Percentiles rank a stretch among this genome's conserved stretches.
phyloP scores from a whole-genome alignment of 2,888 invertebrate species.

The Patella pellucida region DNA sequence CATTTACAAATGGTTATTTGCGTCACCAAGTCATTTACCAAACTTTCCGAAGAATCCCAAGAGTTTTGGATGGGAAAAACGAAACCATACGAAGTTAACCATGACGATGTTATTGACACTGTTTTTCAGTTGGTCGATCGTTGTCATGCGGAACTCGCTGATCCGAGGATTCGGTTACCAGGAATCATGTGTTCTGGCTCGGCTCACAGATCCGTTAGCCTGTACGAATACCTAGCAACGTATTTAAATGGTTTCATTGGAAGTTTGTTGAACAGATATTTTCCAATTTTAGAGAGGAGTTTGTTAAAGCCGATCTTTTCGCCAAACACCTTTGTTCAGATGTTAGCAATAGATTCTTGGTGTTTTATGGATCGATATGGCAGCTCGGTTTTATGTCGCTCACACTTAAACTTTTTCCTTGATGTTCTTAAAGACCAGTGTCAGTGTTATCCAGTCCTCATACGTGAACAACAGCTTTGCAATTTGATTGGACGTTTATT shows the following conservation, averaged over 20 bases:
- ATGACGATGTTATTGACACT: not conserved
- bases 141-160: not conserved
- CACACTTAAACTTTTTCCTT: not conserved
- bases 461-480: not conserved
- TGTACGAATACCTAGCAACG: constrained; percentile 57
- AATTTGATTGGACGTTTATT: not conserved
- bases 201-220: constrained; percentile 27
- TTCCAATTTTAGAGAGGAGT: constrained; percentile 47
- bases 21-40: not conserved
- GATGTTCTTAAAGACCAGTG: not conserved
- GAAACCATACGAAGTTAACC: not conserved
- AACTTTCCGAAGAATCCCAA: constrained; percentile 36
- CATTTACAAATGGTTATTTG: not conserved
- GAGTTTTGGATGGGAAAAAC: constrained; percentile 18
- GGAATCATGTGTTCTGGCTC: constrained; percentile 14
- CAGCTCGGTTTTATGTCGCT: not conserved
- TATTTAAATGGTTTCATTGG: constrained; percentile 58
- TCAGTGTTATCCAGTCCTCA: not conserved
- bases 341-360: constrained; percentile 60
- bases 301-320: constrained; percentile 49
- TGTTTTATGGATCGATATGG: constrained; percentile 62
- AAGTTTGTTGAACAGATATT: constrained; percentile 47
- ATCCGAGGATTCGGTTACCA: constrained; percentile 9
- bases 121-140: not conserved
- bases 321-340: constrained; percentile 37